Evolutionary conservation across 1,140 invertebrate genomes (phyloP).

Genomic region (Camponotus vicinus): DNA sequence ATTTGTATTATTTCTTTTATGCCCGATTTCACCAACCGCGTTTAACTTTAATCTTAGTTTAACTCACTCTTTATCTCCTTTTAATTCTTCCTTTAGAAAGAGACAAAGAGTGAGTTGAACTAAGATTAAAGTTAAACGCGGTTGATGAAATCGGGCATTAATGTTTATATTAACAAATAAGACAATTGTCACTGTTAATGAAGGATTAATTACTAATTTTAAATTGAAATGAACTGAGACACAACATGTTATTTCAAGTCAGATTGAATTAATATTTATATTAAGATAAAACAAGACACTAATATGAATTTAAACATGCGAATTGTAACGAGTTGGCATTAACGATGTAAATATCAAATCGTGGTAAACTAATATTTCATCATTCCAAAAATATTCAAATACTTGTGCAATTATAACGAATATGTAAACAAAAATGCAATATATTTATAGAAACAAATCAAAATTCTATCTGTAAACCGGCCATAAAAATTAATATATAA

Average conservation of each 20-base stretch:
- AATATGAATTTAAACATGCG: not conserved
- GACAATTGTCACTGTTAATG: not conserved
- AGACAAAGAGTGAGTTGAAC: too few species aligned
- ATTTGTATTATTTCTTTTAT: not conserved
- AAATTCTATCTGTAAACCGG: not conserved
- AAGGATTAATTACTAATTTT: constrained; percentile 11
- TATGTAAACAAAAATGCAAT: not conserved
- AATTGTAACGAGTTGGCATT: not conserved
- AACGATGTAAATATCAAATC: not conserved
- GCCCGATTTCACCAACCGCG: too few species aligned
- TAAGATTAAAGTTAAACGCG: too few species aligned
- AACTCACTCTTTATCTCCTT: too few species aligned
- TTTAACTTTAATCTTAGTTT: too few species aligned
- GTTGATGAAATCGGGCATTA: too few species aligned
- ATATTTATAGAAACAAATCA: not conserved
- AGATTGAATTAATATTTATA: not conserved
- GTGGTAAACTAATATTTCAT: not conserved
- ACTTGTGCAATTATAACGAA: not conserved
- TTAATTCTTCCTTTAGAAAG: too few species aligned
- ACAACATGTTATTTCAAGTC: not conserved
- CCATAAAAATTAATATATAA: not conserved
- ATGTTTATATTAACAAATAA: not conserved
- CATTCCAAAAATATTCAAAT: constrained; percentile 19
- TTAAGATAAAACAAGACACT: not conserved
- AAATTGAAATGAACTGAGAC: not conserved